Conservation (phyloP, 2,888 invertebrate species). For the Mythimna vitellina region DNA sequence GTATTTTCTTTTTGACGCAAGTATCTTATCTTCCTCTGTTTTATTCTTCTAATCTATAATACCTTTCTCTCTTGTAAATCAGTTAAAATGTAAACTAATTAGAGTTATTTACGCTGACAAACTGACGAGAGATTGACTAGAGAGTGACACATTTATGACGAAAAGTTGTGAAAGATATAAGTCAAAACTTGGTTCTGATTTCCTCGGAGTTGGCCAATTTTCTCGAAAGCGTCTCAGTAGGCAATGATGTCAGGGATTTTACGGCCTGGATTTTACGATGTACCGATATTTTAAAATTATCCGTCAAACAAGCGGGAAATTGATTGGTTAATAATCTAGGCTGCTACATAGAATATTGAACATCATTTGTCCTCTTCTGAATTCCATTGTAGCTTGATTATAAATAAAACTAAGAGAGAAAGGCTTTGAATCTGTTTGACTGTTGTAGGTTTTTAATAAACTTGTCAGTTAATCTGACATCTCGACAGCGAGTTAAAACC, state of each 20-base stretch:
- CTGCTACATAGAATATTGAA: slow-evolving; percentile 32
- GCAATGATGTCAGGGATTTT: slow-evolving; percentile 70
- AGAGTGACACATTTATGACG: slow-evolving; percentile 51
- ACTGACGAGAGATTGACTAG: slow-evolving; percentile 41
- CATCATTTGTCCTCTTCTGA: background rate
- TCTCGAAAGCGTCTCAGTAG: slow-evolving; percentile 69
- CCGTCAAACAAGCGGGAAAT: slow-evolving; percentile 45
- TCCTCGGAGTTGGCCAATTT: slow-evolving; percentile 67
- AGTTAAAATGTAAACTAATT: slow-evolving; percentile 35
- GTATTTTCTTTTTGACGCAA: slow-evolving; percentile 3
- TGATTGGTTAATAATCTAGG: slow-evolving; percentile 43
- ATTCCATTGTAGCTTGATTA: background rate
- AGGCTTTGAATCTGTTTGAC: slow-evolving; percentile 10
- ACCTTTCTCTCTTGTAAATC: background rate
- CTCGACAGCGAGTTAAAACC: slow-evolving; percentile 43
- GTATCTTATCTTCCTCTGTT: background rate
- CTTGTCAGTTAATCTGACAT: slow-evolving; percentile 37
- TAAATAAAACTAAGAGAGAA: slow-evolving; percentile 18
- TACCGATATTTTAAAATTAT: slow-evolving; percentile 59
- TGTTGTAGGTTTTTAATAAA: slow-evolving; percentile 45
- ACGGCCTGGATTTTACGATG: slow-evolving; percentile 61
- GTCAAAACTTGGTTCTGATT: slow-evolving; percentile 65
- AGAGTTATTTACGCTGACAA: slow-evolving; percentile 31
- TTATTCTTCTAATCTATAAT: background rate
- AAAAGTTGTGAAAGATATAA: slow-evolving; percentile 51